Evolutionary conservation across 2,888 invertebrate species (phyloP).

Genomic region (Apotomis betuletana): DNA sequence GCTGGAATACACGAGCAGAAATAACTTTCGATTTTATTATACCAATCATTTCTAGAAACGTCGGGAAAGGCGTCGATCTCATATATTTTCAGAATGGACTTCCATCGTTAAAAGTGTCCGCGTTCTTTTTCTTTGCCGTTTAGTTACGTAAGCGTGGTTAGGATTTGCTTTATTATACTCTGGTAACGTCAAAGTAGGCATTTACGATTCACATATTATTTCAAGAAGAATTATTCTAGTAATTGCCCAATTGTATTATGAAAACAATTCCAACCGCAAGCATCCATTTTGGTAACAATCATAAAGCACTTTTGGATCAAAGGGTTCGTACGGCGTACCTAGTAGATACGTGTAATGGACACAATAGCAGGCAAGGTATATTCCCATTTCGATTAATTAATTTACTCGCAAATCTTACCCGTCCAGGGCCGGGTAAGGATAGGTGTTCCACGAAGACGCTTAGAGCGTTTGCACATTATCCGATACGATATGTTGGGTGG

Average conservation of each 20-base stretch:
- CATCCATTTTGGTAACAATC: no score
- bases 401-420: conserved; percentile 18
- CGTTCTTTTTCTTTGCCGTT: not conserved
- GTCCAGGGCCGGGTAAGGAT: conserved; percentile 6
- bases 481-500: no score
- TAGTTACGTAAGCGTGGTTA: not conserved
- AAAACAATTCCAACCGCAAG: no score
- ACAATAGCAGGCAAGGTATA: not conserved
- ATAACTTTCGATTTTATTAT: conserved; percentile 3
- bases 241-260: no score
- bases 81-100: conserved; percentile 19
- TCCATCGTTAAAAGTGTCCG: conserved; percentile 6
- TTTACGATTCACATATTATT: not conserved
- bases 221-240: not conserved
- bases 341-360: not conserved
- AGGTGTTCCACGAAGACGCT: conserved; percentile 4
- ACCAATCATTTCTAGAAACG: conserved; percentile 1
- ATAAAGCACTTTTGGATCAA: not conserved
- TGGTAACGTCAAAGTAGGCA: not conserved
- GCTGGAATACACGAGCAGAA: not conserved
- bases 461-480: no score
- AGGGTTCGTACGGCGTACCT: not conserved
- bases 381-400: conserved; percentile 24
- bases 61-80: not conserved
- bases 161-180: not conserved